Conservation (phyloP, 2,113 vertebrate genomes). For the Thamnophis sirtalis region DNA sequence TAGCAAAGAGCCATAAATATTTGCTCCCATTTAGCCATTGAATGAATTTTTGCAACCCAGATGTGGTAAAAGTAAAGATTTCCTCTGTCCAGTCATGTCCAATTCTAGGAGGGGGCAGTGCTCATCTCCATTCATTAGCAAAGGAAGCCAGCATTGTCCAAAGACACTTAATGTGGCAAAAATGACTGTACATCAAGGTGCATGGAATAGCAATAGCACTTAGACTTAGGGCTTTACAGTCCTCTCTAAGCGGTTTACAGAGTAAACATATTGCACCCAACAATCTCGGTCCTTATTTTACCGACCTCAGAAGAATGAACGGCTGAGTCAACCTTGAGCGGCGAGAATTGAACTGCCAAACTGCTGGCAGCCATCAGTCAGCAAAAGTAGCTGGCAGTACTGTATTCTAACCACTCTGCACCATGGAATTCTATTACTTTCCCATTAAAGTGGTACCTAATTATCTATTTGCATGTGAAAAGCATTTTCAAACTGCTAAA, state of each 20-base stretch:
- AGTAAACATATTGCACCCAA: too few relatives aligned
- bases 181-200: background rate
- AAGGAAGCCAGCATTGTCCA: background rate
- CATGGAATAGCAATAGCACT: too few relatives aligned
- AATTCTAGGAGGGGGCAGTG: background rate
- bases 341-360: too few relatives aligned
- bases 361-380: too few relatives aligned
- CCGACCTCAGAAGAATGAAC: too few relatives aligned
- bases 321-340: too few relatives aligned
- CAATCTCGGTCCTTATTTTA: too few relatives aligned
- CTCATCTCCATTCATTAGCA: background rate
- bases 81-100: background rate
- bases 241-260: too few relatives aligned
- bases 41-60: background rate
- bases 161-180: background rate
- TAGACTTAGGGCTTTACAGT: too few relatives aligned
- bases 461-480: background rate
- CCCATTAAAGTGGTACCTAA: background rate
- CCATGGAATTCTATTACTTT: background rate
- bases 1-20: background rate
- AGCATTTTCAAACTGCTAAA: background rate
- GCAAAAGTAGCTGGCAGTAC: too few relatives aligned
- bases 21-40: background rate
- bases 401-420: too few relatives aligned
- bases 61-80: background rate